Evolutionary conservation across 2,113 vertebrate species (phyloP).

Genomic region (Entomyzon cyanotis): DNA sequence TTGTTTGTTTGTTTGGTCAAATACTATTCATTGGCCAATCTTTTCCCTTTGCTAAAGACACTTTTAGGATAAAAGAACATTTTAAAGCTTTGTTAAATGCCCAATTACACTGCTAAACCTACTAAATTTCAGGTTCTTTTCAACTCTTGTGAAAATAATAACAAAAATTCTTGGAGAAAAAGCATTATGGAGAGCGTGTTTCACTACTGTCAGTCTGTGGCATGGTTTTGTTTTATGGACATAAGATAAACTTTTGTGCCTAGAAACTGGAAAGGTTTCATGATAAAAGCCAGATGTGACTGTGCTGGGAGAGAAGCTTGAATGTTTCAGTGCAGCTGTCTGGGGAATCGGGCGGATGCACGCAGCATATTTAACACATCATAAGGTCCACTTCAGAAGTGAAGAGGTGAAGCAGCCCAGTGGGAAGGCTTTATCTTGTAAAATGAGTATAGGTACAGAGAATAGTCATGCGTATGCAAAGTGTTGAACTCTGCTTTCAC

Average conservation of each 20-base stretch:
- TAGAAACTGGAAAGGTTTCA: conserved; percentile 6
- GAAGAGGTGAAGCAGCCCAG: conserved; percentile 27
- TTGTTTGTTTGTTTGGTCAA: not conserved
- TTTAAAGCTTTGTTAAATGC: not conserved
- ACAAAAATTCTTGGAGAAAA: not conserved
- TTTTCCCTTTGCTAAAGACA: conserved; percentile 6
- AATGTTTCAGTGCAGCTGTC: not conserved
- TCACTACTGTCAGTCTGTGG: not conserved
- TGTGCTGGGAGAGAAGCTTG: not conserved
- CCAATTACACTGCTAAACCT: not conserved
- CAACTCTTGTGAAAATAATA: conserved; percentile 7
- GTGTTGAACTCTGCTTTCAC: not conserved
- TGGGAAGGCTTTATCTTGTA: conserved; percentile 4
- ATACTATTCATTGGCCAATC: not conserved
- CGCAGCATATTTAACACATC: not conserved
- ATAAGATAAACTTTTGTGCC: conserved; percentile 17
- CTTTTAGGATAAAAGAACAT: not conserved
- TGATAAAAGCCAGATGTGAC: conserved; percentile 53
- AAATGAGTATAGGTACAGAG: not conserved
- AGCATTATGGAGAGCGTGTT: not conserved
- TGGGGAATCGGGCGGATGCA: not conserved
- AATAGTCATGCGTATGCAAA: not conserved
- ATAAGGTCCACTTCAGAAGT: conserved; percentile 24
- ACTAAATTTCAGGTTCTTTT: not conserved
- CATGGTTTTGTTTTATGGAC: not conserved